These are phyloP conservation scores for Sylvicola fuscatus DNA, from an alignment of 2,888 invertebrate species.

Conservation along the genomic window DNA sequence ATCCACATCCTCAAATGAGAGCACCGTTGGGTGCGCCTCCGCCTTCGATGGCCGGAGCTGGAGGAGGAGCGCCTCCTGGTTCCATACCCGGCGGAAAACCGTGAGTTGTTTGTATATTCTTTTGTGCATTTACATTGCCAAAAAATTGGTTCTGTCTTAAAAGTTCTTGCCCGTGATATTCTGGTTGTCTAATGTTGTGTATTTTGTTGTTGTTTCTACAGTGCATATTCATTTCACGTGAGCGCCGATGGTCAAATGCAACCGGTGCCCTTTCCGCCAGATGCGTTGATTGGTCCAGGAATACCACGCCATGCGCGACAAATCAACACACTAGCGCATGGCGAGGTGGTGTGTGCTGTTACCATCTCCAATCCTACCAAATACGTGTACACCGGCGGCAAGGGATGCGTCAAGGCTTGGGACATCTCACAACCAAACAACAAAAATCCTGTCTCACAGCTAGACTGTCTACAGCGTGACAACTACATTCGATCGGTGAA, in stretches of 20 bases:
- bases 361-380: constrained; percentile 86
- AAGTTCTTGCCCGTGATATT: background rate
- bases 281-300: constrained; percentile 81
- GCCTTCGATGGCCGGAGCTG: constrained; percentile 16
- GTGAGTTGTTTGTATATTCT: constrained; percentile 33
- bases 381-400: constrained; percentile 89
- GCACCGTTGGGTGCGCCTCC: constrained; percentile 17
- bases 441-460: constrained; percentile 73
- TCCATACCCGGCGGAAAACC: constrained; percentile 68
- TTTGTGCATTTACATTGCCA: too few relatives aligned
- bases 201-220: constrained; percentile 21
- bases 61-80: constrained; percentile 15
- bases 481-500: constrained; percentile 93
- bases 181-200: background rate
- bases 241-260: constrained; percentile 75
- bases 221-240: constrained; percentile 88
- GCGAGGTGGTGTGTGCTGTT: constrained; percentile 94
- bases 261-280: constrained; percentile 86
- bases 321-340: constrained; percentile 81
- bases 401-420: constrained; percentile 96
- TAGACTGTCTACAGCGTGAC: constrained; percentile 87
- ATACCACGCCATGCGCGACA: constrained; percentile 85
- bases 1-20: constrained; percentile 44
- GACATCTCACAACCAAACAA: constrained; percentile 77
- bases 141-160: constrained; percentile 6